Base-by-base conservation (phyloP, 1,140 invertebrate genomes). In the Oncopeltus fasciatus region DNA sequence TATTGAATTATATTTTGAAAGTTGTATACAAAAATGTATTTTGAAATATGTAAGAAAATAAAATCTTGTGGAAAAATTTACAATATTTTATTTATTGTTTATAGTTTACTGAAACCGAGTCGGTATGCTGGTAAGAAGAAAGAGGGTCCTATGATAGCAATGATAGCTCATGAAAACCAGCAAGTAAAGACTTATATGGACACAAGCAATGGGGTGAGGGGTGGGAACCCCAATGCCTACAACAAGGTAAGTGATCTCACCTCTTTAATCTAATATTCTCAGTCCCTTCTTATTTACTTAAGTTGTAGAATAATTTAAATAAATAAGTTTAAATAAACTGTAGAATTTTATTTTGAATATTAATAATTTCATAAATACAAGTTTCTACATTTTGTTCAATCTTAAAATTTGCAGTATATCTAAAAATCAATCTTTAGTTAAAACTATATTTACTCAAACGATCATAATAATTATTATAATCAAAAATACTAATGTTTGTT, bases 121-220 rank as follows among this genome's bases (percentile, higher is more conserved):
- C 69, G 68, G 31, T 72, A 71, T 60, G 67, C 64, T 43, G 74
- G 75, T 64, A 76, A 70, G 56, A 67, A 60, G 65, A 76, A 74
- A 68, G 74, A 69, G 11, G 69, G 68, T 59, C 53, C 69, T 44
- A 65, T 69, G 26, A 68, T 74, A 53, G 70, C 70, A 16, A 71
- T 71, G 64, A 75, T 72, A 64, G 73, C 73, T 60, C 49, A 53
- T 27, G 65, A 69, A 26, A 67, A 59, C 38, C 67, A 70, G 33
- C 66, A 91, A 81, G 90, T 95, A 76, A 95, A 93, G 82, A 91
- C 93, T 72, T 95, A 94, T 81, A 90, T 92, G 81, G 92, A 94
- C 79, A 92, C 91, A 78, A 90, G 85, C 75, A 93, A 93, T 82
- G 90, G 89, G 74, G 82, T 86, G 77, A 75, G 83, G 76, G 81